These are phyloP conservation scores for Hassar affinis DNA, from an alignment of 2,113 vertebrate species.

Conservation along the genomic window DNA sequence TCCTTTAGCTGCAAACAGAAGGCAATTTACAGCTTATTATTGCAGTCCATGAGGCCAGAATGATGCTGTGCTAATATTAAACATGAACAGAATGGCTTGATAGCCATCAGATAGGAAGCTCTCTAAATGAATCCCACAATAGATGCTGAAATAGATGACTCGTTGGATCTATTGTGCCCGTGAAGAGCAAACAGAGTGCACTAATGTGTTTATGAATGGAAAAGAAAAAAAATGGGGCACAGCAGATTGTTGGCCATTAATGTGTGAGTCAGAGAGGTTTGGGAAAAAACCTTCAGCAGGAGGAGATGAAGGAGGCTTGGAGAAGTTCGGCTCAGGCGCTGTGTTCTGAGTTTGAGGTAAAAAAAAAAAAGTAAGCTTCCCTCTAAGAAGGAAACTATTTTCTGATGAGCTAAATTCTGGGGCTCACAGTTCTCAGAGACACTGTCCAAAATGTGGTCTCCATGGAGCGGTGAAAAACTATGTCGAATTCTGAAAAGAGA, in stretches of 20 bases:
- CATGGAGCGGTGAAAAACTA: constrained; percentile 41
- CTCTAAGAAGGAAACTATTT: neutral
- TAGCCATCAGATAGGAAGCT: constrained; percentile 22
- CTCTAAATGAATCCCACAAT: constrained; percentile 28
- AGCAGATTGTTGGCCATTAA: neutral
- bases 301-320: neutral
- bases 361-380: neutral
- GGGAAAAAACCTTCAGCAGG: neutral
- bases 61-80: constrained; percentile 8
- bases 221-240: neutral
- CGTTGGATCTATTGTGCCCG: constrained; percentile 19
- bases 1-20: neutral
- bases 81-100: neutral
- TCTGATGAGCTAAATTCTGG: constrained; percentile 14
- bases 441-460: constrained; percentile 42
- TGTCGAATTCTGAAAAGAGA: constrained; percentile 38
- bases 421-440: constrained; percentile 28
- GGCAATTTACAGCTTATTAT: constrained; percentile 1
- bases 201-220: constrained; percentile 20
- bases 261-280: constrained; percentile 14
- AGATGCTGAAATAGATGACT: constrained; percentile 46
- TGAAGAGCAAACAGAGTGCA: constrained; percentile 35
- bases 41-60: neutral
- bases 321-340: neutral
- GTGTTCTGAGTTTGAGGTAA: neutral